Base-by-base conservation (phyloP, 1,140 invertebrate genomes). In the Drosophila paulistorum region DNA sequence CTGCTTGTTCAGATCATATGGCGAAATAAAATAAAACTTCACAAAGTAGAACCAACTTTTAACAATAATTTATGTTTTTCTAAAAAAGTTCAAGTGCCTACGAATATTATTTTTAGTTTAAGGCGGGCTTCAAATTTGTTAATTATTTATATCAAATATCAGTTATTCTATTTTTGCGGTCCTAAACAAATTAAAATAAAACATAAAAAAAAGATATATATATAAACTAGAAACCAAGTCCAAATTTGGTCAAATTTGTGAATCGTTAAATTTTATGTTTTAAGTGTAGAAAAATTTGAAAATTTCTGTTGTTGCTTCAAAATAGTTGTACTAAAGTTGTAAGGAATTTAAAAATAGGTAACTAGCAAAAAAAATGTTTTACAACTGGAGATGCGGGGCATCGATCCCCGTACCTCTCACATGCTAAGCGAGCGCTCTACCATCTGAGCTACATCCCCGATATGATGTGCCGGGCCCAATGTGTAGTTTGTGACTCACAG, bases 341-440 rank as follows among this genome's bases (percentile, higher is more conserved):
- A 35, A 35, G 0, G 9, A 35, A 9, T 13, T 13, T 7, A 66
- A 59, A 35, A 35, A 59, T 1, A 4, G 17, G 2, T 17, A 26
- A 11, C 7, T 6, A 2, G 2, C 6, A 10, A 60, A 51, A 39
- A 61, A 54, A 30, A 57, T 57, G 39, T 2, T 10, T 20, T 7
- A 11, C 26, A 1, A 33, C 6, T 91, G 90, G 90, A 91, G 95
- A 94, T 94, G 94, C 94, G 94, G 95, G 95, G 83, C 93, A 95
- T 96, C 95, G 95, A 96, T 96, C 95, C 95, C 94, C 93, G 95
- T 96, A 95, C 95, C 95, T 96, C 95, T 96, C 95, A 94, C 95
- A 96, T 96, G 95, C 95, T 95, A 96, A 96, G 95, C 95, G 94
- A 96, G 95, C 95, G 95, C 95, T 96, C 95, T 96, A 96, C 95